Evolutionary conservation across 92 coral and sea anemone genomes (phyloP).

Genomic region (Epizoanthus fatuus): DNA sequence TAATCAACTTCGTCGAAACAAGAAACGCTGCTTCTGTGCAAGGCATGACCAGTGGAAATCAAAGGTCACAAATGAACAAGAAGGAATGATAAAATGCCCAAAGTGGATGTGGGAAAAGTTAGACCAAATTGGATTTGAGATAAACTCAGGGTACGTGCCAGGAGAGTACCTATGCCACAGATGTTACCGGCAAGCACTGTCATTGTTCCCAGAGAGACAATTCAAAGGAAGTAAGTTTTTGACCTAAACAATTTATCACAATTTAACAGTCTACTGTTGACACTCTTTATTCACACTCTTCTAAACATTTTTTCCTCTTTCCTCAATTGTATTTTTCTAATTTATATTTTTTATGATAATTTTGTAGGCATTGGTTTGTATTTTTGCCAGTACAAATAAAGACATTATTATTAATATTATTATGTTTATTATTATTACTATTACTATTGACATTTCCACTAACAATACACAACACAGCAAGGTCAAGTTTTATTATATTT

Average conservation of each 20-base stretch:
- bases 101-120: neutral
- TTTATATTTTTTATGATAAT: no score
- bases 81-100: no score
- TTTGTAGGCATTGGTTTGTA: neutral
- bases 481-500: neutral
- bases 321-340: neutral
- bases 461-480: neutral
- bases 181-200: neutral
- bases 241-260: no score
- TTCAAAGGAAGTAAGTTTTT: neutral
- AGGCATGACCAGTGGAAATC: no score
- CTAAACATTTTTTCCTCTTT: neutral
- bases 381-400: neutral
- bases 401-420: neutral
- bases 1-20: no score
- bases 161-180: neutral
- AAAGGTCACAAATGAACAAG: no score
- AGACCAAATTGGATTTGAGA: neutral
- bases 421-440: no score
- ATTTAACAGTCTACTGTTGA: no score
- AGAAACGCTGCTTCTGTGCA: no score
- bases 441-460: neutral
- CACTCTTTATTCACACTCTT: neutral
- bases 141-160: neutral
- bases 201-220: neutral